Conservation (phyloP, 2,113 vertebrate genomes). For the Oreochromis aureus region DNA sequence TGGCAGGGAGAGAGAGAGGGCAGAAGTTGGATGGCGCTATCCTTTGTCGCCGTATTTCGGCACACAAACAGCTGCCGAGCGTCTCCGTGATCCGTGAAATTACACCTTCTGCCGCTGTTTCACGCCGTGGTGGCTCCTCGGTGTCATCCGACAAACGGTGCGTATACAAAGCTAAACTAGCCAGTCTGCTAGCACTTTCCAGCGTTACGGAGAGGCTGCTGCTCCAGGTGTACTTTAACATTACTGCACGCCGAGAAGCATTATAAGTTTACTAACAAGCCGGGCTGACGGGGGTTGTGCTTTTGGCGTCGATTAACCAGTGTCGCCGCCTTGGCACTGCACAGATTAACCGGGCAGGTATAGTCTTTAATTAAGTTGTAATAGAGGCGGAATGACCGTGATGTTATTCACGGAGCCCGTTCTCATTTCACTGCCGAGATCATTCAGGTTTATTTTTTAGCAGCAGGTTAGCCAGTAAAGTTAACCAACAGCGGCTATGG, state of each 20-base stretch:
- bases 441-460: background rate
- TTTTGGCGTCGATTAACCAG: background rate
- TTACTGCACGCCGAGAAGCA: background rate
- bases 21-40: conserved; percentile 55
- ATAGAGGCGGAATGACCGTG: background rate
- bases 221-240: background rate
- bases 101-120: background rate
- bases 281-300: background rate
- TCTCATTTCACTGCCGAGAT: background rate
- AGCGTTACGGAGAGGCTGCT: background rate
- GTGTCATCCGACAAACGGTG: conserved; percentile 33
- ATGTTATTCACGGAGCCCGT: background rate
- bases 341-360: background rate
- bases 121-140: background rate
- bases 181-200: conserved; percentile 45
- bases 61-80: background rate
- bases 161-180: conserved; percentile 54
- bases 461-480: background rate
- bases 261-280: background rate
- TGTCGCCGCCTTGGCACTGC: too few relatives aligned
- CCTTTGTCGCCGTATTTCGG: conserved; percentile 34
- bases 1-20: background rate
- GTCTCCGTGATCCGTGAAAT: background rate
- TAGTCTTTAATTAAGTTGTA: background rate
- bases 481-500: background rate